Evolutionary conservation across 1,140 invertebrate species (phyloP).

Genomic region (Drosophila sulfurigaster): DNA sequence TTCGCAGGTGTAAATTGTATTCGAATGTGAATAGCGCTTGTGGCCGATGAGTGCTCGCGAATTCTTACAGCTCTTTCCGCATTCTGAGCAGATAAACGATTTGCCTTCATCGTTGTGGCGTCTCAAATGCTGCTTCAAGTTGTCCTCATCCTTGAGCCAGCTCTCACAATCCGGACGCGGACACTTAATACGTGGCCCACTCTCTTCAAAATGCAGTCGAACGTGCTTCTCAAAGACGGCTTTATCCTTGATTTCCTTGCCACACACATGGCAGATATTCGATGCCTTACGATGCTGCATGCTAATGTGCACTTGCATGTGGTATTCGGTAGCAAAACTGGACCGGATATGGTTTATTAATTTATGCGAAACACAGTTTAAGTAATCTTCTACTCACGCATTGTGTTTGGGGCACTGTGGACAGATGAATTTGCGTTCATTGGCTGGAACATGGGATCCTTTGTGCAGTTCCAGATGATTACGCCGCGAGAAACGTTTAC

Average conservation of each 20-base stretch:
- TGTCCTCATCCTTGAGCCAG: conserved; percentile 81
- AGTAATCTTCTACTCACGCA: conserved; percentile 48
- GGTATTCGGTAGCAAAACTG: conserved; percentile 77
- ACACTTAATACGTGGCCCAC: conserved; percentile 77
- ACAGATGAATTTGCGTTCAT: conserved; percentile 73
- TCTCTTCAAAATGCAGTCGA: conserved; percentile 78
- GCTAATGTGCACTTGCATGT: conserved; percentile 76
- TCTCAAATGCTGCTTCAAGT: conserved; percentile 74
- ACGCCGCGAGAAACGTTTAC: conserved; percentile 71
- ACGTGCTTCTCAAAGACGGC: conserved; percentile 81
- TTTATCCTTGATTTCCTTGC: conserved; percentile 79
- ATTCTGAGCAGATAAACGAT: conserved; percentile 70
- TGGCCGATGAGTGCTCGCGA: conserved; percentile 75
- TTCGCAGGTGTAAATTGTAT: conserved; percentile 77
- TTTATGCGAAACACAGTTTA: too few relatives aligned
- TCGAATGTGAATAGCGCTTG: conserved; percentile 78
- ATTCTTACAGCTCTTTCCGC: conserved; percentile 79
- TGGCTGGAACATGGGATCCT: conserved; percentile 73
- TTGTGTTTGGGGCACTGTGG: conserved; percentile 74
- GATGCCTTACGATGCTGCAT: conserved; percentile 73
- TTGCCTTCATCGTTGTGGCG: conserved; percentile 77
- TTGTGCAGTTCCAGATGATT: conserved; percentile 77
- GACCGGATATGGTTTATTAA: background rate
- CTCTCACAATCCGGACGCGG: conserved; percentile 76
- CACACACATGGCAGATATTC: conserved; percentile 80